Evolutionary conservation across 2,888 invertebrate species (phyloP), one percentile per base, ranked within the genome.

Genomic region (Acanthosepion pharaonis): DNA sequence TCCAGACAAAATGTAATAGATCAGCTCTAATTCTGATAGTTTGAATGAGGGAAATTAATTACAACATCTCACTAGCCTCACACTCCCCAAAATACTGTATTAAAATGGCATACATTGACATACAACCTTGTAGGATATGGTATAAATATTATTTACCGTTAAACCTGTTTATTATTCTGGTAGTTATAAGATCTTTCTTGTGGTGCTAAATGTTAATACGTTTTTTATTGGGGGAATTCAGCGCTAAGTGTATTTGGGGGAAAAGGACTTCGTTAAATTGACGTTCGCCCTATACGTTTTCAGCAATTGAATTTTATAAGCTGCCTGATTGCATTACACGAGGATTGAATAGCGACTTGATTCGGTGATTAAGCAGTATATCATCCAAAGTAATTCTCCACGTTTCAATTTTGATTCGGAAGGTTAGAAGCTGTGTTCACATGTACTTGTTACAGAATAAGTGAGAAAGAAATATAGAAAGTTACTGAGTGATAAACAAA

Each of bases 51-150:
- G 78, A n/a, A 78, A n/a, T 78, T 78, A 78, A 78, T 78, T 78
- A 78, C n/a, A 78, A 78, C 28, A 78, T 78, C 3, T 78, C 78
- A 78, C 78, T 15, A 11, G n/a, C 15, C 11, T n/a, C 11, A 28
- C 28, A 9, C 78, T 15, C 0, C 78, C 11, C 8, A n/a, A 8
- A 78, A 5, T 11, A 28, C 78, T 28, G 9, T 28, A n/a, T 78
- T 11, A 55, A 55, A 55, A 55, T 18, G 18, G 18, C 55, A 55
- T 55, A 18, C 18, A 55, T 5, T 78, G 64, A 78, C n/a, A 8
- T 78, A 78, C 28, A 78, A n/a, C 78, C 78, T 78, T 78, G 78
- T n/a, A n/a, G 78, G n/a, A 78, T 78, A n/a, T 78, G 78, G n/a
- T 78, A 78, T n/a, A 78, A 78, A 78, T 78, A 78, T 78, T 78